These are phyloP conservation scores for Podilymbus podiceps DNA, from an alignment of 2,113 vertebrate species.

Conservation along the genomic window DNA sequence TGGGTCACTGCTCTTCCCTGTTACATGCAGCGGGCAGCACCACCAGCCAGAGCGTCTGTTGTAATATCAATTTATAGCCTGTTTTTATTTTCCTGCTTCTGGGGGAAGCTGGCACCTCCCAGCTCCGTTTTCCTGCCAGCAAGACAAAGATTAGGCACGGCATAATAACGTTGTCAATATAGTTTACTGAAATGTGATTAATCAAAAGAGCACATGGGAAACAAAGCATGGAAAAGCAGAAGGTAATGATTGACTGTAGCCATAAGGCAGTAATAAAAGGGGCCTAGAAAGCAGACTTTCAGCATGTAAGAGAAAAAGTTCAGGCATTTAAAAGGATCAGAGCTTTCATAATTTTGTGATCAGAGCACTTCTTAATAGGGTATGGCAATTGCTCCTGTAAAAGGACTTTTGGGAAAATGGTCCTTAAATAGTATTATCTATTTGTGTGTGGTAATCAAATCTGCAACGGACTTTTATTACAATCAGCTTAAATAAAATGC, in stretches of 20 bases:
- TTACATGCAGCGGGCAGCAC: not conserved
- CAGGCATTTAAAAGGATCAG: slow-evolving; percentile 34
- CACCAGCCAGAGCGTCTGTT: not conserved
- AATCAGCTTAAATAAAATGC: not conserved
- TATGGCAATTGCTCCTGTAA: not conserved
- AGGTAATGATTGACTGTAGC: slow-evolving; percentile 14
- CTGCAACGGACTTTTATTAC: not conserved
- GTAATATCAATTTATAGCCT: not conserved
- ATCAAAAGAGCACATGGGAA: not conserved
- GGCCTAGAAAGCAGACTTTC: slow-evolving; percentile 17
- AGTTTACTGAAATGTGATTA: slow-evolving; percentile 8
- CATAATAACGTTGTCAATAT: not conserved
- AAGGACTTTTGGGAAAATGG: not conserved
- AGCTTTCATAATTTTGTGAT: slow-evolving; percentile 32
- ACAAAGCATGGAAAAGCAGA: slow-evolving; percentile 15
- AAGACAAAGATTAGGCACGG: not conserved
- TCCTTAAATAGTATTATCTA: not conserved
- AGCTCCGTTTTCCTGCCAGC: not conserved
- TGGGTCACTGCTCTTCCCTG: not conserved
- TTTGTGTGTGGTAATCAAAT: not conserved
- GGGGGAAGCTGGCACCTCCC: not conserved
- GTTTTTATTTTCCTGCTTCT: not conserved
- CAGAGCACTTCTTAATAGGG: slow-evolving; percentile 29
- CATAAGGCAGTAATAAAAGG: slow-evolving; percentile 10
- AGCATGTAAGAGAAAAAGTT: not conserved